A percentile compares a stretch with the other conserved stretches of the same genome.
Evolutionary conservation across 2,113 vertebrate species (phyloP).

Genomic region (Semnornis frantzii): DNA sequence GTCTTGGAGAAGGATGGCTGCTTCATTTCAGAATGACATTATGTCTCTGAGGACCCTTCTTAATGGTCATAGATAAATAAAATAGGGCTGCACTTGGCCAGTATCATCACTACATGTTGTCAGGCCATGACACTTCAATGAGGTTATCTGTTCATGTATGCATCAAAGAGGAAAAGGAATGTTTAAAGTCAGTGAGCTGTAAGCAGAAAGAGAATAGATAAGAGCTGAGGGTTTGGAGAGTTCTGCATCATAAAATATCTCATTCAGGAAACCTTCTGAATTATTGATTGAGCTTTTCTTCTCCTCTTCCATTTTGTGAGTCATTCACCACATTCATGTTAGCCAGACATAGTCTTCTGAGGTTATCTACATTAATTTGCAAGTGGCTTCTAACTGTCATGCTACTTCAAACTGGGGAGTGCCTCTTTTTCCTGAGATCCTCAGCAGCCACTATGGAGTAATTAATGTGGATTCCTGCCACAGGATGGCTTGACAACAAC

Average conservation of each 20-base stretch:
- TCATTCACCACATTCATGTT: neutral
- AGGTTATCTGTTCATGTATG: neutral
- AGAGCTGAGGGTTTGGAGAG: neutral
- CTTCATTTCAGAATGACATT: neutral
- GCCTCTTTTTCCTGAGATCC: neutral
- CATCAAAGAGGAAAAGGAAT: conserved; percentile 19
- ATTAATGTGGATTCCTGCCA: neutral
- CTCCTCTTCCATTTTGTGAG: neutral
- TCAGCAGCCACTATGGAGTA: neutral
- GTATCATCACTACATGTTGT: neutral
- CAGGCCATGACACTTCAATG: neutral
- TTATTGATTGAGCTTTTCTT: neutral
- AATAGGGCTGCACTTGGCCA: neutral
- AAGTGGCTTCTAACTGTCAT: neutral
- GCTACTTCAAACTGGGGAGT: neutral
- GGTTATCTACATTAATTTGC: neutral
- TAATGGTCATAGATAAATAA: neutral
- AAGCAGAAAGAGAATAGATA: neutral
- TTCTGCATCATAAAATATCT: neutral
- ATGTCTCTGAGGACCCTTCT: neutral
- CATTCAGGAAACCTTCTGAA: conserved; percentile 17
- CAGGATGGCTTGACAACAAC: neutral
- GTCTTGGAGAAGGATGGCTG: neutral
- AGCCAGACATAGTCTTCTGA: neutral
- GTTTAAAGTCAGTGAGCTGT: neutral